A percentile compares a stretch with the other conserved stretches of the same genome.
Evolutionary conservation across 2,113 vertebrate species (phyloP).

Genomic region (Phalacrocorax pelagicus): DNA sequence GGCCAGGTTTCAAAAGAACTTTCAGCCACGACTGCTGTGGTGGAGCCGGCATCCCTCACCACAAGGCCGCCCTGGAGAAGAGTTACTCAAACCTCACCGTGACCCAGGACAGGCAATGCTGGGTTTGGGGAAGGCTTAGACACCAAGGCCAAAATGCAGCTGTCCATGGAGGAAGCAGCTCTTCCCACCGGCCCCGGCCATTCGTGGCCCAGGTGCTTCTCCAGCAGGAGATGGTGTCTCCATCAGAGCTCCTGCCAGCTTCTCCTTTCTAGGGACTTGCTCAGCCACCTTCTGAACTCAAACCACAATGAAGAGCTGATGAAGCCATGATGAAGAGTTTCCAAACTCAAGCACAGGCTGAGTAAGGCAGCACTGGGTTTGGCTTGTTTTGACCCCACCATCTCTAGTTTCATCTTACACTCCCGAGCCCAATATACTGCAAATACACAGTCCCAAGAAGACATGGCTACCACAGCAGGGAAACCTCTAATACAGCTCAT

Average conservation of each 20-base stretch:
- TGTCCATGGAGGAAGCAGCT: accelerated
- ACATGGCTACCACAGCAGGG: neutral
- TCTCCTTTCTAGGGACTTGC: neutral
- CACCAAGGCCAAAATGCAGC: neutral
- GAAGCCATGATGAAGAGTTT: neutral
- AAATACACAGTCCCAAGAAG: neutral
- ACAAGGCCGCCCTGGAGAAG: neutral
- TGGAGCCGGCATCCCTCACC: neutral
- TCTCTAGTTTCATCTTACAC: neutral
- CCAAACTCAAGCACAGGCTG: neutral
- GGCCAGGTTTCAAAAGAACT: neutral
- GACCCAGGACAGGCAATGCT: neutral
- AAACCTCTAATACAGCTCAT: neutral
- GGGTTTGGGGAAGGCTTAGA: neutral
- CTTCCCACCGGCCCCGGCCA: neutral
- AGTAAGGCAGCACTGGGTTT: neutral
- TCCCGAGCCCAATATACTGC: neutral
- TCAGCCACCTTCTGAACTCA: neutral
- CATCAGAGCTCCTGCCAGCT: neutral
- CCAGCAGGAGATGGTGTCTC: neutral
- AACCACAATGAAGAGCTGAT: neutral
- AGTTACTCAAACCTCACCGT: accelerated
- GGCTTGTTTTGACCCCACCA: neutral
- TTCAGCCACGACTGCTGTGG: accelerated
- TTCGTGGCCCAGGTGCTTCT: neutral